Evolutionary conservation across 2,888 invertebrate species (phyloP).

Genomic region (Drosophila colorata): DNA sequence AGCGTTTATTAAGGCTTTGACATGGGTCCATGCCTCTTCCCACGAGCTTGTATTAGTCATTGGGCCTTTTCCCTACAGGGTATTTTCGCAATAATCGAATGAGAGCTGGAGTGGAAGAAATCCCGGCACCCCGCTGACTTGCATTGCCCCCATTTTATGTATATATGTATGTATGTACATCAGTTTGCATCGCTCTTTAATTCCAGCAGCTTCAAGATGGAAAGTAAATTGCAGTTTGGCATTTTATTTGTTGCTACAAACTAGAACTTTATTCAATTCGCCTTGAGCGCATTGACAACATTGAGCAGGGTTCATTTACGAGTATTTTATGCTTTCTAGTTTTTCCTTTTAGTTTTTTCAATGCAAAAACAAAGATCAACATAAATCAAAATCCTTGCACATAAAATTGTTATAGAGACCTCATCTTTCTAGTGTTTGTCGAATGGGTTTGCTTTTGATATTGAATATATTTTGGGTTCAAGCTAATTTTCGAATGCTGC

Average conservation of each 20-base stretch:
- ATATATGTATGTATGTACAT: not conserved
- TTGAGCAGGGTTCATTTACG: constrained; percentile 31
- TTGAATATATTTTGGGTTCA: constrained; percentile 20
- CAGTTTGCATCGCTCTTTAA: constrained; percentile 8
- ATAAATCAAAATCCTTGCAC: constrained; percentile 19
- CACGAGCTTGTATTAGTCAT: too few relatives aligned
- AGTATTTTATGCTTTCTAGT: constrained; percentile 20
- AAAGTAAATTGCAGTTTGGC: constrained; percentile 47
- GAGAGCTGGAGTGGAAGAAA: constrained; percentile 7
- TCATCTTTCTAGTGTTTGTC: constrained; percentile 2
- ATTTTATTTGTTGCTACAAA: constrained; percentile 27
- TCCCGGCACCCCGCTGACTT: too few relatives aligned
- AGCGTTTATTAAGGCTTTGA: too few relatives aligned
- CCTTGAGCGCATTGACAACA: constrained; percentile 26
- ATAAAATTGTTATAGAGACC: constrained; percentile 15
- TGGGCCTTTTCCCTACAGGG: not conserved
- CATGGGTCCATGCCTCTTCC: too few relatives aligned
- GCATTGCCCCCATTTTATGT: too few relatives aligned
- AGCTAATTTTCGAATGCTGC: constrained; percentile 13
- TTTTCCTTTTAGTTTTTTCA: constrained; percentile 24
- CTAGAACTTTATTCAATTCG: constrained; percentile 31
- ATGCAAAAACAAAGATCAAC: constrained; percentile 10
- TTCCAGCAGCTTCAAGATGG: constrained; percentile 15
- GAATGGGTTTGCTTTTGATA: constrained; percentile 16
- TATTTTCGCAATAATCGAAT: constrained; percentile 35